Percentiles rank a stretch among this genome's conserved stretches.
These are phyloP conservation scores for Buathra laborator DNA, from an alignment of 2,888 invertebrate genomes.

Conservation along the genomic window DNA sequence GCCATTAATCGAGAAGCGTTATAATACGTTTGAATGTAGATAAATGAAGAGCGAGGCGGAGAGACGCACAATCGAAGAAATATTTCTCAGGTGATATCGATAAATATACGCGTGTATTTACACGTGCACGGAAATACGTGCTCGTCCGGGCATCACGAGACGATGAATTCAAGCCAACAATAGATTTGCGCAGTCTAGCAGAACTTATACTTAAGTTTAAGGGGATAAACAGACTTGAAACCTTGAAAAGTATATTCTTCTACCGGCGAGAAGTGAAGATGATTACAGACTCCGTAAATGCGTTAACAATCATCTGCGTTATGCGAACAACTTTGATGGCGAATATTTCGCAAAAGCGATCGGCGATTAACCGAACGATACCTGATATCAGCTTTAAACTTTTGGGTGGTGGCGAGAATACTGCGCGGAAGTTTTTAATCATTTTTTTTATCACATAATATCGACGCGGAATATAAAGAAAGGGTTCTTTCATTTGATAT, in stretches of 20 bases:
- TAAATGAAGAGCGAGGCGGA: neutral
- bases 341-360: no score
- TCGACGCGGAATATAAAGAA: no score
- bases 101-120: conserved; percentile 11
- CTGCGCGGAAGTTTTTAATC: no score
- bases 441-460: no score
- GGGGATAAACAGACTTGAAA: neutral
- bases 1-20: neutral
- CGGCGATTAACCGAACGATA: no score
- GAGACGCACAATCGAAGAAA: conserved; percentile 19
- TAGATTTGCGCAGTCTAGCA: conserved; percentile 59
- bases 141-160: conserved; percentile 50
- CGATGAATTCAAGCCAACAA: conserved; percentile 63
- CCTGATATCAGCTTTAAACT: no score
- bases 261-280: neutral
- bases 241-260: neutral
- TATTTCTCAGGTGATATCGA: conserved; percentile 33
- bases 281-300: neutral
- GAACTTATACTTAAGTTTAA: conserved; percentile 41
- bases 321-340: no score
- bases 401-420: no score
- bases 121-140: conserved; percentile 43
- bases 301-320: no score
- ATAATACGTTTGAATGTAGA: neutral
- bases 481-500: no score